These are phyloP conservation scores for Quadroppia sp. DNA, from an alignment of 2,888 invertebrate genomes.

Conservation along the genomic window DNA sequence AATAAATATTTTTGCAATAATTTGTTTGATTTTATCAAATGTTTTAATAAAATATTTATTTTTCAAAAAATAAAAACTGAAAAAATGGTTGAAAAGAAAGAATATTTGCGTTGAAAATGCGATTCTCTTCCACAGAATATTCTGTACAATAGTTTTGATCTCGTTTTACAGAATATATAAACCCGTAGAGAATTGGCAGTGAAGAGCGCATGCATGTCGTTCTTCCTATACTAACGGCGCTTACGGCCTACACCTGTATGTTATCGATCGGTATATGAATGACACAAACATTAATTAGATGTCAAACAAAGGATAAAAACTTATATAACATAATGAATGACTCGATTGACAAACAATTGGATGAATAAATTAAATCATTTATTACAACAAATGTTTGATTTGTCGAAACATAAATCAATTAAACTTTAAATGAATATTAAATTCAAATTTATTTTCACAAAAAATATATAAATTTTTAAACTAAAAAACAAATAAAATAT, in stretches of 20 bases:
- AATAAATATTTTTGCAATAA: too few species aligned
- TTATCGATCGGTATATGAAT: neutral
- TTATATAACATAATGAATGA: too few species aligned
- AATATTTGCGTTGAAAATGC: neutral
- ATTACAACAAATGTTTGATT: too few species aligned
- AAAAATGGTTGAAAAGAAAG: neutral
- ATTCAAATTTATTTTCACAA: too few species aligned
- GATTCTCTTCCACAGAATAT: neutral
- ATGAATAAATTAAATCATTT: too few species aligned
- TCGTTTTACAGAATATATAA: neutral
- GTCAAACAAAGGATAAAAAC: too few species aligned
- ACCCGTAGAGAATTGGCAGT: neutral
- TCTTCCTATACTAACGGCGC: neutral
- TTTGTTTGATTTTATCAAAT: too few species aligned
- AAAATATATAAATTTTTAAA: neutral
- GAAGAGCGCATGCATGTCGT: slow-evolving; percentile 17
- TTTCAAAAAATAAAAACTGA: neutral
- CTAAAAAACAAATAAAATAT: neutral
- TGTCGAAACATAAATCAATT: too few species aligned
- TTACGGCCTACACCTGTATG: neutral
- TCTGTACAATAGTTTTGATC: neutral
- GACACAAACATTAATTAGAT: neutral
- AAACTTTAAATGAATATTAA: too few species aligned
- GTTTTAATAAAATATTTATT: too few species aligned
- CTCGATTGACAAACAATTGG: too few species aligned